These are phyloP conservation scores for Perithous albicinctus DNA, from an alignment of 2,888 invertebrate genomes.

Conservation along the genomic window DNA sequence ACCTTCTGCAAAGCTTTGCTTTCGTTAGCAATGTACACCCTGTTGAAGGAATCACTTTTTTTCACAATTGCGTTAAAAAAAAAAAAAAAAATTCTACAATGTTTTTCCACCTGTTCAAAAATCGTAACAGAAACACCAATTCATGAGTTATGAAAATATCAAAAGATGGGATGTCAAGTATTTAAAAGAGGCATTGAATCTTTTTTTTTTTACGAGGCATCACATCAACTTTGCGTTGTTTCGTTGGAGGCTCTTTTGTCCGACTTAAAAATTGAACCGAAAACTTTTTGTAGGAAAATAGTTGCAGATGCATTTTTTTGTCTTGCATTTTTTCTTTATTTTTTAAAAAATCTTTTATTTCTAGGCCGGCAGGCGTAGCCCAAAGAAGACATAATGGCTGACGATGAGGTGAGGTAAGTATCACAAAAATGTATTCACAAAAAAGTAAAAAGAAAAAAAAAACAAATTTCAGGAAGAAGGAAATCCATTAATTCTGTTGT, in stretches of 20 bases:
- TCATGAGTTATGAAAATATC: too few relatives aligned
- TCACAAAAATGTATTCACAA: conserved; percentile 34
- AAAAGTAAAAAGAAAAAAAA: conserved; percentile 16
- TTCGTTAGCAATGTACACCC: background rate
- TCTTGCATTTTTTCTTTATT: too few relatives aligned
- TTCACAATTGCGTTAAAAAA: background rate
- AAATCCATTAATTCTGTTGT: background rate
- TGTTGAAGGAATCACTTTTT: background rate
- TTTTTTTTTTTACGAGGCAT: too few relatives aligned
- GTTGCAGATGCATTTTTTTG: too few relatives aligned
- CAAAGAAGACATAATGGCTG: conserved; percentile 91
- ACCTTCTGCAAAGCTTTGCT: conserved; percentile 28
- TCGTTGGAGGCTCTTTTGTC: too few relatives aligned
- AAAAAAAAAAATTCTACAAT: background rate
- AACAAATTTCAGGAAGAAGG: background rate
- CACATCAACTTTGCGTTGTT: too few relatives aligned
- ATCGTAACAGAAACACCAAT: background rate
- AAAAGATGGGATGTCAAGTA: too few relatives aligned
- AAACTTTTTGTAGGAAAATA: too few relatives aligned
- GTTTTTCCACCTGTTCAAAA: background rate
- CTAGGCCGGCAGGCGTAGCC: conserved; percentile 87
- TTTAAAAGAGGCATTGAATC: too few relatives aligned
- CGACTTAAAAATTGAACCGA: too few relatives aligned
- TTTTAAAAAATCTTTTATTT: conserved; percentile 77
- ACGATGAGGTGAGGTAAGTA: conserved; percentile 97